These are phyloP conservation scores for Paraplagusia blochii DNA, from an alignment of 2,113 vertebrate genomes.

Conservation along the genomic window DNA sequence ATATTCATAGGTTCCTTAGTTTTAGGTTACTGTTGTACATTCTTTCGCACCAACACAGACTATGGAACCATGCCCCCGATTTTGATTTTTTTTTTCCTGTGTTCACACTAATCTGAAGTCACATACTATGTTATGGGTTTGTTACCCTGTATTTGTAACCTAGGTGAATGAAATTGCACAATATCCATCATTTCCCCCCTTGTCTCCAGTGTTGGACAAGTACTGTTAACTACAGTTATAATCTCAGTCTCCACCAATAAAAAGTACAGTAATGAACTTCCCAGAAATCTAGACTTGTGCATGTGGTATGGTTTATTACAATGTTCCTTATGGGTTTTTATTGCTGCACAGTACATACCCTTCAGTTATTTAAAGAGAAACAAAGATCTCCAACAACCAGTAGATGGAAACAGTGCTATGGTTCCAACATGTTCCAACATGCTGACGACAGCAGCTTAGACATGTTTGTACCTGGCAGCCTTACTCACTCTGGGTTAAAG, in stretches of 20 bases:
- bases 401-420: constrained; percentile 26
- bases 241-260: too few species aligned
- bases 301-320: constrained; percentile 40
- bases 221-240: too few species aligned
- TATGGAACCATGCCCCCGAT: too few species aligned
- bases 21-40: too few species aligned
- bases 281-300: constrained; percentile 15
- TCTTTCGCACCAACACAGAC: too few species aligned
- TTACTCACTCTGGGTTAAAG: constrained; percentile 39
- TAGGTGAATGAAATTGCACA: background rate
- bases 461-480: constrained; percentile 48
- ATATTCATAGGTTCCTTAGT: too few species aligned
- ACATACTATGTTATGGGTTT: too few species aligned
- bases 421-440: constrained; percentile 33
- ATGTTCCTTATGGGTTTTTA: constrained; percentile 24
- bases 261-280: constrained; percentile 16
- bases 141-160: too few species aligned
- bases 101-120: too few species aligned
- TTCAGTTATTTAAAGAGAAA: constrained; percentile 22
- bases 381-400: constrained; percentile 24
- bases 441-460: constrained; percentile 22
- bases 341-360: constrained; percentile 16
- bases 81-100: too few species aligned
- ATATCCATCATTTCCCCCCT: too few species aligned
- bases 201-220: background rate